Evolutionary conservation across 2,888 invertebrate genomes (phyloP), one percentile per base, ranked within the genome.

Genomic region (Barypeithes pellucidus): DNA sequence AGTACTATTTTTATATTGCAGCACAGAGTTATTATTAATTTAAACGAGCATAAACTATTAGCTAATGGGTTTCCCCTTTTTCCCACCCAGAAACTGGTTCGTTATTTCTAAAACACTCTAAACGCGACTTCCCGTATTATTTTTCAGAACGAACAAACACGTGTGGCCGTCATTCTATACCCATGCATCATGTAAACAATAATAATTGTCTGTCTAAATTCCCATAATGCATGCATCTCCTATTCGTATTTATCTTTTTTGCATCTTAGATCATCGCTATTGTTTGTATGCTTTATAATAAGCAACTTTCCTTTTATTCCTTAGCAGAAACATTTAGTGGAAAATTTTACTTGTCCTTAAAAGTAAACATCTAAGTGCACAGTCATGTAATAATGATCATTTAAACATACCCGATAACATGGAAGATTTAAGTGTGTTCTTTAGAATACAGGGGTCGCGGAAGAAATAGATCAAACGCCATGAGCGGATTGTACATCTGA

Each of bases 161-260:
- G 62, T 45, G 29, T 47, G 36, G 47, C 18, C 47, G 45, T 47
- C n/a, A 63, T 47, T 18, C 12, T 47, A 47, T 63, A n/a, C 62
- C 33, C 62, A 63, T 63, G 62, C 62, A 29, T 63, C 62, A 63
- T 63, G 47, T 63, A 45, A 33, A 63, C 62, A 63, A 63, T 63
- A 29, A 29, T 29, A 29, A 63, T 33, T 12, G 18, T 63, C 47
- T 63, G 11, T 45, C 18, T 45, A 33, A 29, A 47, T 63, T 63
- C 62, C 29, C 47, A 63, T 63, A 47, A 45, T 33, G 62, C 62
- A 33, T 47, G 41, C 62, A 63, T 29, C 62, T 47, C 47, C 1
- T 22, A 33, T 63, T n/a, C 62, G 47, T 47, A 47, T 47, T 63
- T 33, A 47, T 63, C 62, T 33, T 63, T 60, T 63, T 47, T 47